Base-by-base conservation (phyloP, 2,888 invertebrate species). In the Acrobasis repandana region DNA sequence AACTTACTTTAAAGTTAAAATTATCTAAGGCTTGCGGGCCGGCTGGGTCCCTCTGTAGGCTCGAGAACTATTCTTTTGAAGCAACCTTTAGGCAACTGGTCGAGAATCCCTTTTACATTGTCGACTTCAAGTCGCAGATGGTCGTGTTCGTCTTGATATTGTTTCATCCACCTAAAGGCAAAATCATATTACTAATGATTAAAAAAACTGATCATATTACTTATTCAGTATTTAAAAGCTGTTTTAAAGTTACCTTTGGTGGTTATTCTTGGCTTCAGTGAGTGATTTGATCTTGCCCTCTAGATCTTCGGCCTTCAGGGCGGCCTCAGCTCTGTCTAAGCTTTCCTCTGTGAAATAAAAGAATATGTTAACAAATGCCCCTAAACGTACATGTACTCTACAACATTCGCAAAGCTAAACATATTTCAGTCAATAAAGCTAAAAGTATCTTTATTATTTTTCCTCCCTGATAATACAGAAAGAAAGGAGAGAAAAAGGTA, bases 91-190 rank as follows among this genome's bases (percentile, higher is more conserved):
- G 98, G 98, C 64, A 98, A 92, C 61, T 97, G 94, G 60, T 95
- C 94, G 1, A 95, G 93, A 71, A 98, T 98, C 58, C 95, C 94
- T 73, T 95, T 95, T 58, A 98, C 95, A 79, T 97, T 98, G 9
- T 94, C 93, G 3, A 98, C 98, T 83, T 98, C 97, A 1, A 88
- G 88, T 66, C 93, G 90, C 11, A 98, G 91, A 62, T 94, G 90
- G 51, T 88, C 93, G 54, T 97, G 93, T 76, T 97, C 96, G 14
- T 95, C 95, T 77, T 96, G 95, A 74, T 97, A 97, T 71, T 95
- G 94, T 64, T 96, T 95, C 72, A 97, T 95, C 93, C 96, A 94
- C 70, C 95, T 95, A 68, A n/a, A 61, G 64, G 61, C n/a, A 1
- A 57, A 58, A 36, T 34, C 9, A 34, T 34, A 36, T 10, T 10